These are phyloP conservation scores for Homalodisca vitripennis DNA, from an alignment of 1,140 invertebrate species.

Conservation along the genomic window DNA sequence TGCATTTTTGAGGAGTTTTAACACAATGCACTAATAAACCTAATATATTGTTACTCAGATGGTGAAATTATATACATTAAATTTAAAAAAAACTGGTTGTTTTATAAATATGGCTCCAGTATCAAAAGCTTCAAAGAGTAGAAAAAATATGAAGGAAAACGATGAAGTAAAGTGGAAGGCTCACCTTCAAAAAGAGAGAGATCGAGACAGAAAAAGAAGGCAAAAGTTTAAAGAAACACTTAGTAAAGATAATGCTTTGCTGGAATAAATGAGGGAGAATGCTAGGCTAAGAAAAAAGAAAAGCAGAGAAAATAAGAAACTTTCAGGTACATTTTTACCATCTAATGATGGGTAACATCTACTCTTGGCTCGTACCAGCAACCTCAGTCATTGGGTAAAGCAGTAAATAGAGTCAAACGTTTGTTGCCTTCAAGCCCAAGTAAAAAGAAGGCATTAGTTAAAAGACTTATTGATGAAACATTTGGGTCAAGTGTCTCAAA, in stretches of 20 bases:
- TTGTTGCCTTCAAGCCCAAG: conserved; percentile 2
- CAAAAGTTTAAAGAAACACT: conserved; percentile 1
- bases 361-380: not conserved
- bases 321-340: conserved; percentile 15
- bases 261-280: not conserved
- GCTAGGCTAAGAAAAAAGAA: not conserved
- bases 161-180: not conserved
- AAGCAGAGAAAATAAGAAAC: conserved; percentile 18
- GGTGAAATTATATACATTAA: no score
- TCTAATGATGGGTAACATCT: conserved; percentile 17
- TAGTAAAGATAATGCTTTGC: not conserved
- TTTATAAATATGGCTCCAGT: conserved; percentile 7
- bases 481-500: conserved; percentile 16
- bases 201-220: conserved; percentile 1
- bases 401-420: conserved; percentile 20
- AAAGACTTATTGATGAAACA: conserved; percentile 14
- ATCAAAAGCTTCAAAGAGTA: not conserved
- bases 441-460: conserved; percentile 20
- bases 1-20: no score
- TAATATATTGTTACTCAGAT: no score
- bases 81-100: no score
- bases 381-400: conserved; percentile 20
- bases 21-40: no score
- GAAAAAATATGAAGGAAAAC: not conserved
- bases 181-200: conserved; percentile 5